phyloP scores from a whole-genome alignment of 2,888 invertebrate species.

The Lithodes maja region DNA sequence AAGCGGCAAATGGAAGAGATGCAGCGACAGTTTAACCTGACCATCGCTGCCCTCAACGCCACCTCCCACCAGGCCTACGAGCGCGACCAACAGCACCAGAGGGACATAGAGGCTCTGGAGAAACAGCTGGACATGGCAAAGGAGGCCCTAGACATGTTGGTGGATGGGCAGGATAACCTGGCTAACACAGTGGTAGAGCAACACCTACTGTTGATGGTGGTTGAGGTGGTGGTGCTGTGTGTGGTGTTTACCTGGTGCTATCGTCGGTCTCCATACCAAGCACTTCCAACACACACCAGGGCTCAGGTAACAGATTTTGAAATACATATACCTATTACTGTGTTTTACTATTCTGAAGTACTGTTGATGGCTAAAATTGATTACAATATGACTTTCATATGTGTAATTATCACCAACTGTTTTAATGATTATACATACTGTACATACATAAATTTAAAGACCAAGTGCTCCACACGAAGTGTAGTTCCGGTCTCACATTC shows the following conservation, averaged over 20 bases:
- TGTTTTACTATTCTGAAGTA: no score
- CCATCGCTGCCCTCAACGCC: constrained; percentile 68
- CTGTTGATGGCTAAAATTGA: no score
- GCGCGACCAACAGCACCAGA: constrained; percentile 58
- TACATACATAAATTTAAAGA: no score
- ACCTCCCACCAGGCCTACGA: constrained; percentile 57
- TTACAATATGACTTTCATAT: no score
- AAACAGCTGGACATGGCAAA: constrained; percentile 47
- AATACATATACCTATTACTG: no score
- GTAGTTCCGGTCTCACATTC: no score
- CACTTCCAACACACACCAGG: background rate
- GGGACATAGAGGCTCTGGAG: constrained; percentile 58
- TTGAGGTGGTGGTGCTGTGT: constrained; percentile 63
- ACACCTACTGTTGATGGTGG: constrained; percentile 65
- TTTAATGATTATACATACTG: no score
- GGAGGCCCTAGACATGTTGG: constrained; percentile 36
- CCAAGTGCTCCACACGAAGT: no score
- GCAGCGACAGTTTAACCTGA: constrained; percentile 70
- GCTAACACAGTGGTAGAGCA: constrained; percentile 67
- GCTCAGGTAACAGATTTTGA: constrained; percentile 24
- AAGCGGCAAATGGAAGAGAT: constrained; percentile 95
- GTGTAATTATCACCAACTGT: no score
- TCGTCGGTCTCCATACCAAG: constrained; percentile 37
- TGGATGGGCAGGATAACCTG: constrained; percentile 55
- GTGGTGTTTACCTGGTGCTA: constrained; percentile 57